Evolutionary conservation across 2,888 invertebrate species (phyloP), one percentile per base, ranked within the genome.

Genomic region (Globia sparganii): DNA sequence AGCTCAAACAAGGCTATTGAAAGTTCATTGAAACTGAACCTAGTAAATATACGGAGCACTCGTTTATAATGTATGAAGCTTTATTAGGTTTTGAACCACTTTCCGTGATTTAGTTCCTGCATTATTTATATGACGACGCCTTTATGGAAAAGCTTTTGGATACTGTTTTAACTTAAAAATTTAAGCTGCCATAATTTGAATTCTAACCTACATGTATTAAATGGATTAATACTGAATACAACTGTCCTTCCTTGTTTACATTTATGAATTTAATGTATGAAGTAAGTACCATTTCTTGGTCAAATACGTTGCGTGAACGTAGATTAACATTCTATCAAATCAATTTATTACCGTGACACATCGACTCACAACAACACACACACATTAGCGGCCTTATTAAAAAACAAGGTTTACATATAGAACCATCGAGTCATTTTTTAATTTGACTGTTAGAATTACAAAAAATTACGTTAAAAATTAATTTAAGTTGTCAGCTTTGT

Each of bases 11-110:
- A 61, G 40, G 58, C 49, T 49, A 68, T 78, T 53, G 68, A 71
- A 77, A 79, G 68, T 85, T 82, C 46, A 70, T 61, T 79, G 69
- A 64, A 77, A 82, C 70, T 77, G 43, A 59, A 71, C 40, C 70
- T 71, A 53, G 72, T 70, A 72, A 80, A 66, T 72, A 70, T 56
- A 73, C 72, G 40, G 43, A 67, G 66, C 46, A 73, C 59, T 76
- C 67, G 66, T 81, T 81, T 76, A 83, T 75, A 81, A 85, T 82
- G 56, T 71, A 78, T 62, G 49, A 67, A 65, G 65, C 70, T 76
- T 73, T 86, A 83, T 75, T 78, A 74, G 62, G 62, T 70, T 81
- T 70, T 49, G 64, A 78, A 66, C 61, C 53, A 75, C 72, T 72
- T 81, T 81, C 68, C 40, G 62, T 75, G 49, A 83, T 83, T 84